Percentiles rank a stretch among this genome's conserved stretches.
Conservation (phyloP, 2,797 vertebrate species). For the Pseudotriccus pelzelni region DNA sequence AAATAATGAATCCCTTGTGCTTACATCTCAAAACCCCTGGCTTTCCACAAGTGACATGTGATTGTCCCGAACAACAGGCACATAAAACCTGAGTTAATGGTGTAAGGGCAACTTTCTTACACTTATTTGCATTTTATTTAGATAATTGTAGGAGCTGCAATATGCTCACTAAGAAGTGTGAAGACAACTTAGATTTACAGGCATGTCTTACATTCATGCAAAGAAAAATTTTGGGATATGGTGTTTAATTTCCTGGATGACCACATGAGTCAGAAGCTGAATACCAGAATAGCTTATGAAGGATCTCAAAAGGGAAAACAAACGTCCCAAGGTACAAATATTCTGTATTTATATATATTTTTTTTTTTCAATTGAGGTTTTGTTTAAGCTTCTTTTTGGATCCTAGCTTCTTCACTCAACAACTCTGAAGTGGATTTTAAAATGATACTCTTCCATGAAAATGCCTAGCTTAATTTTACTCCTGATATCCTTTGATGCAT, state of each 20-base stretch:
- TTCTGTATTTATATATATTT: not conserved
- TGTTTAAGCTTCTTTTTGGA: slow-evolving; percentile 6
- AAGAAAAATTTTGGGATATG: not conserved
- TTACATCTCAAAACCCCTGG: not conserved
- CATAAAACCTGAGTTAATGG: not conserved
- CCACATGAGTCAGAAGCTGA: not conserved
- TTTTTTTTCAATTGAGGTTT: not conserved
- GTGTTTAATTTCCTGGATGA: not conserved
- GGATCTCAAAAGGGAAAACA: not conserved
- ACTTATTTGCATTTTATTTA: not conserved
- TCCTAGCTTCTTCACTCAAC: not conserved
- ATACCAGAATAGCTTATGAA: not conserved
- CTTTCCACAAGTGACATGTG: not conserved
- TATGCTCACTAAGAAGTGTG: not conserved
- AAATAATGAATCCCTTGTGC: not conserved
- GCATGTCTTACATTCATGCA: not conserved
- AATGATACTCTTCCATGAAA: slow-evolving; percentile 7
- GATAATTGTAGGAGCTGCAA: not conserved
- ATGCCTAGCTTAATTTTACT: slow-evolving; percentile 8
- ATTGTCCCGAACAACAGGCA: not conserved
- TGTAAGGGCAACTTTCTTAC: not conserved
- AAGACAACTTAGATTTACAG: not conserved
- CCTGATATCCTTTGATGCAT: not conserved
- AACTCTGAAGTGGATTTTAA: not conserved
- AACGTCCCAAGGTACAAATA: not conserved